Base-by-base conservation (phyloP, 2,113 vertebrate species). In the Centropus unirufus region DNA sequence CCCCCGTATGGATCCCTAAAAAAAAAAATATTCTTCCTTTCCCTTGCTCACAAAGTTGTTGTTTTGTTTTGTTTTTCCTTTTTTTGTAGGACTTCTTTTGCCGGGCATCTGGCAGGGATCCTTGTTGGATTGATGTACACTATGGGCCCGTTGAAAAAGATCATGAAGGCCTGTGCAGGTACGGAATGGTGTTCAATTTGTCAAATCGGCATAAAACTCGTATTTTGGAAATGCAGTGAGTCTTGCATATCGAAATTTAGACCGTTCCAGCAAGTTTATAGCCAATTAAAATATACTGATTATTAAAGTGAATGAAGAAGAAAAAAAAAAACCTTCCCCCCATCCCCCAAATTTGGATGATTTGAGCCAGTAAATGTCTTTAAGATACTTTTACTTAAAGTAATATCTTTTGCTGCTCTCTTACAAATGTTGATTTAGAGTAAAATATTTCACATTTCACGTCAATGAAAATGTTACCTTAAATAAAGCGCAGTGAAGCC, bases 31-130 rank as follows among this genome's bases (percentile, higher is more conserved):
- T 3, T 21, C 42, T 77, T 11, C 5, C 6, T 84, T 89, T 36
- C 27, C 6, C 15, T 83, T 19, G 7, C 27, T 93, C 27, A 57
- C 36, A 74, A 34, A 34, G 9, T 47, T 36, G 36, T 36, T 36
- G 36, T 36, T 36, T 36, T 36, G 9, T 36, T 36, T 36, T 36
- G 36, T 36, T 36, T 36, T 36, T 36, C 36, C 36, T 36, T 55
- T 80, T 86, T 57, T 96, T 83, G 39, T 92, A 99, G 99, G 92
- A 98, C 98, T 36, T 99, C 99, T 42, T 99, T 99, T 9, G 92
- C 99, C 12, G 99, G 99, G 52, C 99, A 99, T 89, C 98, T 99
- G 90, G 95, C 99, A 18, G 99, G 99, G 13, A 99, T 99, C 97
- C 97, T 99, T 62, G 99, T 99, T 84, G 99, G 99, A 68, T 91